Evolutionary conservation across 2,797 vertebrate genomes (phyloP).

Genomic region (Premnoplex brunnescens): DNA sequence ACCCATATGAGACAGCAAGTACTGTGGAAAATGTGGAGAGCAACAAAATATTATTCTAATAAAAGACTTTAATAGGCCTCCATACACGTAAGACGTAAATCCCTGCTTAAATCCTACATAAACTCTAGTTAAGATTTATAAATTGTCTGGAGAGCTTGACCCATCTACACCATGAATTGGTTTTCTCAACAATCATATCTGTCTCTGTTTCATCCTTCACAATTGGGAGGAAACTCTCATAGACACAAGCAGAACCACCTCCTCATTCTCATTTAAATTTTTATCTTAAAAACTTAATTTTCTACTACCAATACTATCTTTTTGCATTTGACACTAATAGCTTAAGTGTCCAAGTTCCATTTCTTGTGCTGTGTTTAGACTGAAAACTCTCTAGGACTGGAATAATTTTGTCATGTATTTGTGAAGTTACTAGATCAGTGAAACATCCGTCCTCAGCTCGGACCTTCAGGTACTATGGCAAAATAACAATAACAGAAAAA

Average conservation of each 20-base stretch:
- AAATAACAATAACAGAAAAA: not conserved
- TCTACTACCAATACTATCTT: not conserved
- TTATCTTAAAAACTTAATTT: not conserved
- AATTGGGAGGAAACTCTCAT: not conserved
- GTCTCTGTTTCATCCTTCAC: not conserved
- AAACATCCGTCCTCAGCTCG: not conserved
- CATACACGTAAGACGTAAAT: not conserved
- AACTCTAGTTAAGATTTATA: not conserved
- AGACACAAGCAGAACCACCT: not conserved
- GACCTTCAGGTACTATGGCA: not conserved
- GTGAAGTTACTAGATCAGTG: not conserved
- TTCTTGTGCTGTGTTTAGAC: not conserved
- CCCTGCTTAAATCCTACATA: not conserved
- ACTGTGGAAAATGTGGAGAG: not conserved
- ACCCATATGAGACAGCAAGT: not conserved
- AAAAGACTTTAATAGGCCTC: not conserved
- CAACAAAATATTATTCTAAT: not conserved
- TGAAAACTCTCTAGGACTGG: not conserved
- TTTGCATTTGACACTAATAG: not conserved
- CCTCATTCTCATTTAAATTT: not conserved
- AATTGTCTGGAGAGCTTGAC: not conserved
- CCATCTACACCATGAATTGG: not conserved
- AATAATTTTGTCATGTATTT: not conserved
- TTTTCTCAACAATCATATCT: not conserved
- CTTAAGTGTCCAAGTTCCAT: not conserved